Evolutionary conservation across 1,140 invertebrate genomes (phyloP).

Genomic region (Meloidogyne chitwoodi): DNA sequence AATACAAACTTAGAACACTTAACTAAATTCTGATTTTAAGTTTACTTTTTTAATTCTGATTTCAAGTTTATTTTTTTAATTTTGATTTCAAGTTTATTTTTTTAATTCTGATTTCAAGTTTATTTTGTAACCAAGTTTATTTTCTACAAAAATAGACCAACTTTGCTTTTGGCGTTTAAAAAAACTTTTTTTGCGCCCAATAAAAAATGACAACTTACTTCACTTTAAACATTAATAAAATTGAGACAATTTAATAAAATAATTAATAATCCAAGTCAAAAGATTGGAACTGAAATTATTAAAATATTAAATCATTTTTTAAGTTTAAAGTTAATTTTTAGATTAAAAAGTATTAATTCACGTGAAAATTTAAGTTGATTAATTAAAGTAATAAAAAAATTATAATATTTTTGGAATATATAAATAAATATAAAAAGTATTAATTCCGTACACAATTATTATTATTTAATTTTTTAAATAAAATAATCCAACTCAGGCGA

Average conservation of each 20-base stretch:
- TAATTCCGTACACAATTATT: neutral
- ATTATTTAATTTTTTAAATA: too few species aligned
- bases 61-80: neutral
- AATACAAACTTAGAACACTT: neutral
- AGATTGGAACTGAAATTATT: neutral
- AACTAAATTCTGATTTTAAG: too few species aligned
- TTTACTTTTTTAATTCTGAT: neutral
- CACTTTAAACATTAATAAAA: neutral
- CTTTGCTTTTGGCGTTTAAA: too few species aligned
- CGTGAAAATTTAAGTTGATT: neutral
- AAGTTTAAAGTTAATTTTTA: neutral
- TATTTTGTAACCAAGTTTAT: neutral
- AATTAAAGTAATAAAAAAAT: neutral
- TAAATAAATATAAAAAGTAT: neutral
- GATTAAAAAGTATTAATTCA: neutral
- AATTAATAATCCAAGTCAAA: neutral
- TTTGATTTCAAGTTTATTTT: too few species aligned
- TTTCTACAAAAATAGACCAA: neutral
- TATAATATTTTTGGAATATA: neutral
- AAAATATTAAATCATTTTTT: neutral
- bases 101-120: neutral
- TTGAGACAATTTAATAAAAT: neutral
- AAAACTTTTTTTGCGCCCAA: neutral
- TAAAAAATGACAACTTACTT: neutral
- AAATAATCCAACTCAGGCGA: too few species aligned